Conservation (phyloP, 1,140 invertebrate genomes). For the Drosophila sp. region DNA sequence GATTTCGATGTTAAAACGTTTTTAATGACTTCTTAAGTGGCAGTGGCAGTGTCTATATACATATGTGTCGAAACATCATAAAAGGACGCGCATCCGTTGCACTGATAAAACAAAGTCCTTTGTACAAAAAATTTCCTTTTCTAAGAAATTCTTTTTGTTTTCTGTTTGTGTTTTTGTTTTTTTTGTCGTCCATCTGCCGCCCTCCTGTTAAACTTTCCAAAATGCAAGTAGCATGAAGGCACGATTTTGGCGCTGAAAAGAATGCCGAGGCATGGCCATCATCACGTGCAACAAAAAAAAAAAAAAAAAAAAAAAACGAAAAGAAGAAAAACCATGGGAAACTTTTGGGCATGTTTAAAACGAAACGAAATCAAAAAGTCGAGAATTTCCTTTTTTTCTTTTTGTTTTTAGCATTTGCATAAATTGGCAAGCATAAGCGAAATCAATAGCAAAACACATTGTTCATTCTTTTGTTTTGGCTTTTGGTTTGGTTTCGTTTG, state of each 20-base stretch:
- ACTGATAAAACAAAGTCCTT: constrained; percentile 5
- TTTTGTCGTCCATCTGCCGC: neutral
- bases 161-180: neutral
- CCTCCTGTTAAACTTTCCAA: constrained; percentile 34
- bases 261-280: constrained; percentile 32
- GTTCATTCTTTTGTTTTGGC: neutral
- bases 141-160: constrained; percentile 1
- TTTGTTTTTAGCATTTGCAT: constrained; percentile 33
- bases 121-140: constrained; percentile 5
- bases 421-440: constrained; percentile 32
- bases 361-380: constrained; percentile 24
- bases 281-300: constrained; percentile 37
- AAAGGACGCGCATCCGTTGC: neutral
- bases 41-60: neutral
- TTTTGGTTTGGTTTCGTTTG: neutral
- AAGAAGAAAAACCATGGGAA: constrained; percentile 36
- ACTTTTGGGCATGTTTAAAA: constrained; percentile 39
- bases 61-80: neutral
- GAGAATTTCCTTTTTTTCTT: constrained; percentile 25
- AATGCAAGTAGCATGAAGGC: constrained; percentile 52
- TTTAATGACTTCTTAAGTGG: constrained; percentile 1
- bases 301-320: constrained; percentile 4
- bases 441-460: constrained; percentile 33
- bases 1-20: neutral
- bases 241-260: constrained; percentile 40